These are phyloP conservation scores for Prietella phreatophila DNA, from an alignment of 2,113 vertebrate genomes.

Conservation along the genomic window DNA sequence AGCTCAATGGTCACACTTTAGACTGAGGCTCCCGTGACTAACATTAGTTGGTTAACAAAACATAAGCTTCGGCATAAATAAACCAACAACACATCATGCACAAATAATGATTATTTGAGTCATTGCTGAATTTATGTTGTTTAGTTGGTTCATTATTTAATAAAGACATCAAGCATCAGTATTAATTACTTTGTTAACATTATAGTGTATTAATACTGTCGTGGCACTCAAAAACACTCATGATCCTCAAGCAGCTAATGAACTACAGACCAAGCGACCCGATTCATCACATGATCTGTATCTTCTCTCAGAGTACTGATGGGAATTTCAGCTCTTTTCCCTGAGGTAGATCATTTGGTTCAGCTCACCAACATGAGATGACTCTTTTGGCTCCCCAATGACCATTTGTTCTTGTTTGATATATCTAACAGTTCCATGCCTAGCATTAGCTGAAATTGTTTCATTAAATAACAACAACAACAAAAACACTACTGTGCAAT, in stretches of 20 bases:
- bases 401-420: not conserved
- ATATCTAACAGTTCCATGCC: not conserved
- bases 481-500: not conserved
- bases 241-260: not conserved
- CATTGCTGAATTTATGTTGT: not conserved
- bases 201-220: not conserved
- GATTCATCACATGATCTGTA: not conserved
- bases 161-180: not conserved
- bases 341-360: not conserved
- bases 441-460: not conserved
- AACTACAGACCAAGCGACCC: not conserved
- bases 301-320: not conserved
- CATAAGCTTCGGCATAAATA: not conserved
- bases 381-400: not conserved
- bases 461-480: not conserved
- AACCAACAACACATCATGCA: not conserved
- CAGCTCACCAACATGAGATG: not conserved
- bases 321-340: not conserved
- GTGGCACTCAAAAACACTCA: not conserved
- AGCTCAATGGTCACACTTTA: not conserved
- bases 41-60: not conserved
- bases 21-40: not conserved
- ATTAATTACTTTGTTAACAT: not conserved
- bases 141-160: not conserved
- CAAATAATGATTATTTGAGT: not conserved